Conservation (phyloP, 2,113 vertebrate genomes). For the Marmota monax region DNA sequence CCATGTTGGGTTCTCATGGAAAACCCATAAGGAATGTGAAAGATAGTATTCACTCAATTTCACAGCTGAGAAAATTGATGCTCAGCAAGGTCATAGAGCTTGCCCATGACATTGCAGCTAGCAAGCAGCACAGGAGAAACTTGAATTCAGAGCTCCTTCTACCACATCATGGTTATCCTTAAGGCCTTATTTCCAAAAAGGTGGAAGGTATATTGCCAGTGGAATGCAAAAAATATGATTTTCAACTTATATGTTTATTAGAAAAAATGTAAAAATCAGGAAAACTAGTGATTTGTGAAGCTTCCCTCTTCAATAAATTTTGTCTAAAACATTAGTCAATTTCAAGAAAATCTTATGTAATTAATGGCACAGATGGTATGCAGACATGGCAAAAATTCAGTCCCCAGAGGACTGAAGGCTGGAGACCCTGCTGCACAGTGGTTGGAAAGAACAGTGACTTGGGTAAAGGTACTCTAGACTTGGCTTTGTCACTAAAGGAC, state of each 20-base stretch:
- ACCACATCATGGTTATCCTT: not conserved
- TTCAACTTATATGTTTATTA: not conserved
- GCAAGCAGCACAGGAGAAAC: not conserved
- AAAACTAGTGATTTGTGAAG: slow-evolving; percentile 5
- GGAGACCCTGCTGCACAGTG: not conserved
- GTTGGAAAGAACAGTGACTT: not conserved
- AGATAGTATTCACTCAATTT: not conserved
- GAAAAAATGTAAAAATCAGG: slow-evolving; percentile 37
- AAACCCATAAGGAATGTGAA: not conserved
- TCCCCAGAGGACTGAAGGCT: not conserved
- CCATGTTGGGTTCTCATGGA: not conserved
- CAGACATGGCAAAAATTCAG: not conserved
- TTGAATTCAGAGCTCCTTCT: slow-evolving; percentile 14
- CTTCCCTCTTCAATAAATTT: slow-evolving; percentile 21
- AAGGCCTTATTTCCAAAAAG: not conserved
- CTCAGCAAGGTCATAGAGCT: slow-evolving; percentile 8
- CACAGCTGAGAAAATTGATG: not conserved
- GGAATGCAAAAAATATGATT: not conserved
- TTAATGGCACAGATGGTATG: not conserved
- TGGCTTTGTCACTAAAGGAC: slow-evolving; percentile 3
- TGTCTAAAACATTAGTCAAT: not conserved
- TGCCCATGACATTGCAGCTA: not conserved
- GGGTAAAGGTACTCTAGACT: not conserved
- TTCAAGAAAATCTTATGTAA: slow-evolving; percentile 47
- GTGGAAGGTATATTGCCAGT: not conserved